Base-by-base conservation (phyloP, 2,113 vertebrate species). In the Notothenia rossii region DNA sequence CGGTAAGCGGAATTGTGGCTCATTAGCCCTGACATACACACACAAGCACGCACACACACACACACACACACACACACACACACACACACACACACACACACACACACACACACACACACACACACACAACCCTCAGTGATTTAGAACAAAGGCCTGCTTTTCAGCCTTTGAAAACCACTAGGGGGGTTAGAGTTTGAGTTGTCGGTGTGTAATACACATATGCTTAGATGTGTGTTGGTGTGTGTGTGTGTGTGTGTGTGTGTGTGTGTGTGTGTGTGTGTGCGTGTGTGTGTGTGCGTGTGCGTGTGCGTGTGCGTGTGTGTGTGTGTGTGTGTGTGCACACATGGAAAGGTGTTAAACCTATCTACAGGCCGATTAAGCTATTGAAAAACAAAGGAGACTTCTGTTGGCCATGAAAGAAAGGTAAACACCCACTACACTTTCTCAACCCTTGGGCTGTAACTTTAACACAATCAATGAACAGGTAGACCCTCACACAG, bases 341-440 rank as follows among this genome's bases (percentile, higher is more conserved):
- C 18, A 25, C 22, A 40, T 56, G 77, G 48, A 69, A 71, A 75
- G 63, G 79, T 62, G 79, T 78, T 82, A 58, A 68, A 79, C 61
- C 73, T 69, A 71, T 83, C 33, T 20, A 72, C 46, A 48, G 29
- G 29, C 62, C 51, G 49, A 79, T 85, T 72, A 72, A 72, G 68
- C 68, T 81, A 59, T 83, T 74, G 77, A 88, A 83, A 83, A 87
- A 88, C 79, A 82, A 63, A 75, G 60, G 66, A 63, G 55, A 66
- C 69, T 65, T 33, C 69, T 85, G 60, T 89, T 84, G 80, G 53
- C 59, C 46, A 17, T 53, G 65, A 62, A 56, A 48, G 61, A 45
- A 65, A 59, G 51, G 17, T 29, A 9, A 0, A 54, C 33, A 60
- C 48, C 22, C 69, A n/a, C 15, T 46, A 1, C 10, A 29, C 29